phyloP scores from a whole-genome alignment of 2,888 invertebrate genomes.

The Hemistola chrysoprasaria region DNA sequence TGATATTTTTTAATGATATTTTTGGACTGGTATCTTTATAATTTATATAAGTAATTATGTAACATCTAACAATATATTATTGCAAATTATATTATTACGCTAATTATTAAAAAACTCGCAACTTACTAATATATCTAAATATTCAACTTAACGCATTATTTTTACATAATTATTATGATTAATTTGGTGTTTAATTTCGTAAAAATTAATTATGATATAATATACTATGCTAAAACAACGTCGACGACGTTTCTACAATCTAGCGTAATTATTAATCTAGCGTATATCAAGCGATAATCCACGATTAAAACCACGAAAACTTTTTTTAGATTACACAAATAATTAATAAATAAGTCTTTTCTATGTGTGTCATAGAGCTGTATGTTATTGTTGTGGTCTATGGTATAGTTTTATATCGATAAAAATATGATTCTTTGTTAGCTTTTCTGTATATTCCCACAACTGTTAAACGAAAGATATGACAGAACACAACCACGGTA shows the following conservation, averaged over 20 bases:
- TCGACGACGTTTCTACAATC: slow-evolving; percentile 37
- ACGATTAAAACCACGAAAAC: slow-evolving; percentile 9
- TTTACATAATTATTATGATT: slow-evolving; percentile 59
- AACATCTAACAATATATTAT: neutral
- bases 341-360: slow-evolving; percentile 7
- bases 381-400: neutral
- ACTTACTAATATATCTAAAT: slow-evolving; percentile 38
- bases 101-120: slow-evolving; percentile 19
- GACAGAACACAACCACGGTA: slow-evolving; percentile 30
- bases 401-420: neutral
- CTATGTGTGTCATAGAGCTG: slow-evolving; percentile 7
- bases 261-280: slow-evolving; percentile 36
- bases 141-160: slow-evolving; percentile 39
- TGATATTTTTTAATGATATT: no score
- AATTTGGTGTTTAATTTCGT: slow-evolving; percentile 76
- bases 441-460: slow-evolving; percentile 11
- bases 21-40: slow-evolving; percentile 6
- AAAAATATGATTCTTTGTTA: neutral
- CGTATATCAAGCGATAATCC: slow-evolving; percentile 13
- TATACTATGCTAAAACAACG: slow-evolving; percentile 40
- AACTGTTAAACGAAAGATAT: slow-evolving; percentile 23
- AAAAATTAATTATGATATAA: slow-evolving; percentile 42
- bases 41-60: neutral
- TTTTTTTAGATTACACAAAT: slow-evolving; percentile 5
- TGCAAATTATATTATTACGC: slow-evolving; percentile 11